Conservation (phyloP, 2,113 vertebrate genomes). For the Megaceryle maxima region DNA sequence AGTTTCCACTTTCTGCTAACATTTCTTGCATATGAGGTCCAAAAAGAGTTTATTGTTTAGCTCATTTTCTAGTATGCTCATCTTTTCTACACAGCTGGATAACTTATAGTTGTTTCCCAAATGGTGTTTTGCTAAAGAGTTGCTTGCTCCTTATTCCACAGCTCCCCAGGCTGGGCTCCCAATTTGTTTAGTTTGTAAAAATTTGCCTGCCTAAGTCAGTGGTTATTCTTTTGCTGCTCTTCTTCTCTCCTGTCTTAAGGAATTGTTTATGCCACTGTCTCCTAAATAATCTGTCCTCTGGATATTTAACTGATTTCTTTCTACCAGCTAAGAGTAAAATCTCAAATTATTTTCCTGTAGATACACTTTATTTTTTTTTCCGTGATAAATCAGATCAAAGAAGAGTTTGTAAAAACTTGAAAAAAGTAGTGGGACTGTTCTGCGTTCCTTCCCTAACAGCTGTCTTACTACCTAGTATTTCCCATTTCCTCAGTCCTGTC, state of each 20-base stretch:
- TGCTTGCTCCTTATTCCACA: not conserved
- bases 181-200: not conserved
- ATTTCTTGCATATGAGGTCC: not conserved
- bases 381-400: not conserved
- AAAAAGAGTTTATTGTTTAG: not conserved
- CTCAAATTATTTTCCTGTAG: not conserved
- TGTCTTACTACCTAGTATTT: not conserved
- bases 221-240: not conserved
- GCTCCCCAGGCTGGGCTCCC: not conserved
- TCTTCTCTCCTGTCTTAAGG: not conserved
- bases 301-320: not conserved
- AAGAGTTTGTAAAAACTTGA: not conserved
- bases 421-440: not conserved
- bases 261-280: not conserved
- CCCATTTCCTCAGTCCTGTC: not conserved
- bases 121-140: not conserved
- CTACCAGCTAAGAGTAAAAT: not conserved
- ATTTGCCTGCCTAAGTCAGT: not conserved
- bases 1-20: not conserved
- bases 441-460: not conserved
- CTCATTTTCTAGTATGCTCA: not conserved
- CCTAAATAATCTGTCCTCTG: not conserved
- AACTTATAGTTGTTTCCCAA: not conserved
- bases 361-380: not conserved
- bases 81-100: not conserved